Percentiles rank a stretch among this genome's conserved stretches.
These are phyloP conservation scores for Protomyctophum bolini DNA, from an alignment of 2,113 vertebrate species.

Conservation along the genomic window DNA sequence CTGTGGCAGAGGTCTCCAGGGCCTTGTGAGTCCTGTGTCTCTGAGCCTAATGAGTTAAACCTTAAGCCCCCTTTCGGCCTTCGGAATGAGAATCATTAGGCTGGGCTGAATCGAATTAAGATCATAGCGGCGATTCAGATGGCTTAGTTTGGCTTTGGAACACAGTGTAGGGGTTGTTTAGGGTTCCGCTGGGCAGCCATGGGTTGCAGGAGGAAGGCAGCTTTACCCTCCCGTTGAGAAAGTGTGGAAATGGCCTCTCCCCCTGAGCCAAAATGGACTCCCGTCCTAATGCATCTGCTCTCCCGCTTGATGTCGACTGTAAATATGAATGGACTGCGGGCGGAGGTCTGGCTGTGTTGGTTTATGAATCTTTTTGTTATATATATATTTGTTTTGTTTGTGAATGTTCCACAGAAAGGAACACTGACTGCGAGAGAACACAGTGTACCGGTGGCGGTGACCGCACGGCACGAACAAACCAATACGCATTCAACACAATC, in stretches of 20 bases:
- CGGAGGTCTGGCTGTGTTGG: constrained; percentile 48
- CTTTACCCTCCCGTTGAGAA: constrained; percentile 46
- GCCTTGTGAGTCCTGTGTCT: constrained; percentile 21
- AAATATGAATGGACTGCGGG: constrained; percentile 63
- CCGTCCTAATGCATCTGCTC: constrained; percentile 46
- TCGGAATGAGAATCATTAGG: constrained; percentile 61
- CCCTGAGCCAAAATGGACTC: constrained; percentile 63
- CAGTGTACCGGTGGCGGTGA: neutral
- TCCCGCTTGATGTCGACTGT: constrained; percentile 68
- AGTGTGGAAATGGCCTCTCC: constrained; percentile 60
- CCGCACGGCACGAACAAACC: constrained; percentile 3
- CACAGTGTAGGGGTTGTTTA: constrained; percentile 51
- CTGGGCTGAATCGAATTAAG: constrained; percentile 72
- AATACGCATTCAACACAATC: too few relatives aligned
- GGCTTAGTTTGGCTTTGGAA: constrained; percentile 63
- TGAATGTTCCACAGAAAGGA: too few relatives aligned
- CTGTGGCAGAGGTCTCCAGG: neutral
- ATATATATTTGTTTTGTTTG: neutral
- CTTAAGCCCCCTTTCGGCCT: constrained; percentile 43
- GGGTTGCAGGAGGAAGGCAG: constrained; percentile 51
- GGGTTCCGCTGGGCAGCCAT: constrained; percentile 21
- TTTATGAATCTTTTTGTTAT: constrained; percentile 52
- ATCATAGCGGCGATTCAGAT: constrained; percentile 64
- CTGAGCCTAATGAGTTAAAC: constrained; percentile 36
- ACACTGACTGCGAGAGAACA: neutral